Conservation (phyloP, 2,888 invertebrate species). For the Acanthacorydalis orientalis region DNA sequence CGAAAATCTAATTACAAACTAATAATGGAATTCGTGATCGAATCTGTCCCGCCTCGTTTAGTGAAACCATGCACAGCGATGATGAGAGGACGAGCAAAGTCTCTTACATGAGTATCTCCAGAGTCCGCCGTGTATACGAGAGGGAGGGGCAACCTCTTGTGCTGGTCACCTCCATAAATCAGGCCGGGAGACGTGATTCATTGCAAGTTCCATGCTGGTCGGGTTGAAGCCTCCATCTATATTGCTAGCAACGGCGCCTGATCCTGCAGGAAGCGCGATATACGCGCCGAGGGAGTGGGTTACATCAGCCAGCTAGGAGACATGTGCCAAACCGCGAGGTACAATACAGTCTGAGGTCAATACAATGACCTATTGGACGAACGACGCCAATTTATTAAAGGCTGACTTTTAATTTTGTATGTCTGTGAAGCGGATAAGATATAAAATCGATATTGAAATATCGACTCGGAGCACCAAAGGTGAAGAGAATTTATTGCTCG, state of each 20-base stretch:
- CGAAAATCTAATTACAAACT: too few species aligned
- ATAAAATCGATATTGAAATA: too few species aligned
- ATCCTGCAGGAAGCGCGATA: too few species aligned
- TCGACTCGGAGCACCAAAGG: too few species aligned
- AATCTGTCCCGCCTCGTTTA: too few species aligned
- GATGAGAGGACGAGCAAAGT: too few species aligned
- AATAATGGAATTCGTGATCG: too few species aligned
- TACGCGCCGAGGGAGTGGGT: neutral
- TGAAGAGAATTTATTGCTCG: too few species aligned
- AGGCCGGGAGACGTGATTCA: constrained; percentile 3
- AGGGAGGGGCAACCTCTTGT: neutral
- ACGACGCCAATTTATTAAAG: neutral
- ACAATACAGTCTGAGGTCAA: neutral
- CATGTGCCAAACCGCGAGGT: neutral
- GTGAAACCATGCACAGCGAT: too few species aligned
- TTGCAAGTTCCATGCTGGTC: constrained; percentile 1
- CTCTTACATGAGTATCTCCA: too few species aligned
- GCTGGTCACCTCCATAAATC: neutral
- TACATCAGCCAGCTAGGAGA: neutral
- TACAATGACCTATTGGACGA: neutral
- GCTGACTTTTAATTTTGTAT: neutral
- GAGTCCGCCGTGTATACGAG: too few species aligned
- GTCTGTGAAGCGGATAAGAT: neutral
- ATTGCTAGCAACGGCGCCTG: neutral
- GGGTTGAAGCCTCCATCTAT: constrained; percentile 4